Base-by-base conservation (phyloP, 2,113 vertebrate genomes). In the Tenrec ecaudatus region DNA sequence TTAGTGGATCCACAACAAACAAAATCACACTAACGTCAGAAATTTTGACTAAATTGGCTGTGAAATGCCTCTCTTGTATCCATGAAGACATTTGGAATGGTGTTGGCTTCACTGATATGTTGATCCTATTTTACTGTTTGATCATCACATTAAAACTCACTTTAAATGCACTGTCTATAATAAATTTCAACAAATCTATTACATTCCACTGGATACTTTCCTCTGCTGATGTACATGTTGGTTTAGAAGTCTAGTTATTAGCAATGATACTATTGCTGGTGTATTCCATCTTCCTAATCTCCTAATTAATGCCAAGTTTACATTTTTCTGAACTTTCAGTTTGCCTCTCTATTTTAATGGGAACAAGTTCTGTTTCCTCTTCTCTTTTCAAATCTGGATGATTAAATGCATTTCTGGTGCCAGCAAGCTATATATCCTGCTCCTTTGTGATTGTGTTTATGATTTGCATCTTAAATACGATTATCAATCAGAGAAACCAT, bases 271-370 rank as follows among this genome's bases (percentile, higher is more conserved):
- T 73, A 33, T 89, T 93, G 77, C 76, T 82, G 40, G 76, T 76
- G 31, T 53, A 31, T 64, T 33, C 29, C 40, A 27, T 91, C 23
- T 23, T 57, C 38, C 82, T 40, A 19, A 53, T 94, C 31, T 87
- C 27, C n/a, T 75, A 43, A 84, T 81, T 95, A 93, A 88, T 91
- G 66, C 77, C 36, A 53, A 15, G 25, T 80, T 89, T 86, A n/a
- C 36, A 82, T 88, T 93, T 94, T 94, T 82, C 38, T 86, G 71
- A 90, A 93, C 82, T 95, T 88, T 71, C 76, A 81, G 25, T 23
- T 73, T 40, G 62, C 85, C 66, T 47, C 62, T 40, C 0, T 81
- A 29, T 95, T 82, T 92, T 29, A 16, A 22, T 11, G 36, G 19
- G 80, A 84, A 31, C 22, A 81, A 86, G 75, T 84, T 92, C 88